Evolutionary conservation across 2,888 invertebrate genomes (phyloP).

Genomic region (Epistrophe grossulariae): DNA sequence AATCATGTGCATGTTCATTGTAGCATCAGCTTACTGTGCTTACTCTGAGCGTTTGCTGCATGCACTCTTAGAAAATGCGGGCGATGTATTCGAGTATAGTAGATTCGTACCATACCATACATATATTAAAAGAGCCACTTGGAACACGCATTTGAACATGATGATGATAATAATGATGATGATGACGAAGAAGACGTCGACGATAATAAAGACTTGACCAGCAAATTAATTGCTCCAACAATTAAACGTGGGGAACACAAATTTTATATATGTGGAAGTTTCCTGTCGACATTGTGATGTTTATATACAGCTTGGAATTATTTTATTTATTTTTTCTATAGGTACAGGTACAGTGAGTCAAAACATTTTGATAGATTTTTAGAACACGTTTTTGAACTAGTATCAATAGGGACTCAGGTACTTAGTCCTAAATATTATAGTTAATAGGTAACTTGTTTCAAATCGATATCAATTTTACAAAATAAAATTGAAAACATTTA

Average conservation of each 20-base stretch:
- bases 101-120: neutral
- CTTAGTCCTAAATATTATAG: no score
- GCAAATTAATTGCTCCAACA: constrained; percentile 64
- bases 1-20: constrained; percentile 69
- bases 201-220: constrained; percentile 63
- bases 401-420: no score
- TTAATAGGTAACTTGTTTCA: no score
- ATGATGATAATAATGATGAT: neutral
- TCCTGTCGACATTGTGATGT: constrained; percentile 21
- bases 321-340: neutral
- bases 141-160: constrained; percentile 34
- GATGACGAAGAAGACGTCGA: constrained; percentile 1
- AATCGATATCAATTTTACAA: no score
- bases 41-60: constrained; percentile 24
- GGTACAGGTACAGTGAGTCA: constrained; percentile 12
- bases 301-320: neutral
- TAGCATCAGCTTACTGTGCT: constrained; percentile 52
- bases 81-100: constrained; percentile 19
- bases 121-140: constrained; percentile 22
- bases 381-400: no score
- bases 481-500: no score
- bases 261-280: constrained; percentile 48
- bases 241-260: constrained; percentile 58
- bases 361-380: neutral
- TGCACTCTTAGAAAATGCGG: constrained; percentile 52